Conservation (phyloP, 2,113 vertebrate species). For the Lophura nycthemera region DNA sequence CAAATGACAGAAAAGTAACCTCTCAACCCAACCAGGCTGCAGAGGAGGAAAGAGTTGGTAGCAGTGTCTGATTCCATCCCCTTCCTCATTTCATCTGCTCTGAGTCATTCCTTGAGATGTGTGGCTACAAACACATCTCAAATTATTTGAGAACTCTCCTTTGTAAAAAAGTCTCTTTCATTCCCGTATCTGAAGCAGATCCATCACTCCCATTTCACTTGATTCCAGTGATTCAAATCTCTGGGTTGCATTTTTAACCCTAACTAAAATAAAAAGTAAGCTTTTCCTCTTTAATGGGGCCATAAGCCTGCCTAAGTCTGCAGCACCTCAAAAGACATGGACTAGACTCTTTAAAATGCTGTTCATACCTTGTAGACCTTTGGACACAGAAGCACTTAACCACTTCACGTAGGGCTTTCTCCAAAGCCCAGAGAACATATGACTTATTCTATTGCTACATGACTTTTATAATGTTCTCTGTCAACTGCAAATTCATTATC, state of each 20-base stretch:
- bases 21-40: neutral
- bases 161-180: neutral
- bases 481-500: neutral
- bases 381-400: neutral
- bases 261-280: neutral
- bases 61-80: neutral
- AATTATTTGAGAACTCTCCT: neutral
- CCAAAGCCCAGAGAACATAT: neutral
- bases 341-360: neutral
- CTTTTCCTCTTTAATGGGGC: neutral
- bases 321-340: neutral
- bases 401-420: neutral
- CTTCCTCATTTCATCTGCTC: neutral
- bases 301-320: neutral
- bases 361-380: neutral
- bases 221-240: neutral
- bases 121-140: neutral
- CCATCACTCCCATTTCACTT: neutral
- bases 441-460: neutral
- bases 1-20: neutral
- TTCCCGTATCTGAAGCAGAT: neutral
- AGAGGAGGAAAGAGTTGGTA: neutral
- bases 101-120: neutral
- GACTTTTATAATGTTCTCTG: neutral
- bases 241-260: neutral